Conservation (phyloP, 2,797 vertebrate genomes). For the Sylvia borin region DNA sequence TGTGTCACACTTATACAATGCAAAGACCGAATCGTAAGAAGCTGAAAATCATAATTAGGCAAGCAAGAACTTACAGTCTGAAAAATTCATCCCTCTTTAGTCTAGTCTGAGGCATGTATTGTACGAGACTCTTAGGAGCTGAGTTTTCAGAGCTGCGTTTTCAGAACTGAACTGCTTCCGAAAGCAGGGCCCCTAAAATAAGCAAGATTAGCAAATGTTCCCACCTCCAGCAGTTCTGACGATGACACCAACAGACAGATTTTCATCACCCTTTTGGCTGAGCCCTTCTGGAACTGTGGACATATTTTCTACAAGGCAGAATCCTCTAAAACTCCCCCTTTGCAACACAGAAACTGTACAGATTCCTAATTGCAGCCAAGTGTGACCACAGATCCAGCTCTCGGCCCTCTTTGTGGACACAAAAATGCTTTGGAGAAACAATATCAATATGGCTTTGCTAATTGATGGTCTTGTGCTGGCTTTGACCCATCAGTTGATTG, state of each 20-base stretch:
- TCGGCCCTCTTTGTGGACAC: not conserved
- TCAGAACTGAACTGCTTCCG: not conserved
- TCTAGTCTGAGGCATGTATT: not conserved
- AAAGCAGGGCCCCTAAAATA: slow-evolving; percentile 36
- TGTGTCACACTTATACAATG: not conserved
- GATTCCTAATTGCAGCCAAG: slow-evolving; percentile 19
- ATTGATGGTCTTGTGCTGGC: not conserved
- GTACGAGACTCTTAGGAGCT: not conserved
- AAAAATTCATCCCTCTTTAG: not conserved
- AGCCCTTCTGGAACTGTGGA: slow-evolving; percentile 16
- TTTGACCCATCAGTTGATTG: not conserved
- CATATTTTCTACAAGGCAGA: not conserved
- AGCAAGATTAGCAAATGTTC: slow-evolving; percentile 32
- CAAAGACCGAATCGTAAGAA: not conserved
- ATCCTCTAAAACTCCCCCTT: not conserved
- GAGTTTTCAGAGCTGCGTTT: not conserved
- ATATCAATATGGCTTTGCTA: slow-evolving; percentile 3
- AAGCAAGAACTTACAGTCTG: not conserved
- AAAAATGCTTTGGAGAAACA: slow-evolving; percentile 8
- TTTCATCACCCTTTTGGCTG: slow-evolving; percentile 26
- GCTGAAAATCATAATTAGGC: slow-evolving; percentile 16
- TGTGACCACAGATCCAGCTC: slow-evolving; percentile 32
- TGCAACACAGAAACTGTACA: not conserved
- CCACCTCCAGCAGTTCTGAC: slow-evolving; percentile 35
- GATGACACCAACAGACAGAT: slow-evolving; percentile 20